Evolutionary conservation across 2,113 vertebrate genomes (phyloP).

Genomic region (Calidris pygmaea): DNA sequence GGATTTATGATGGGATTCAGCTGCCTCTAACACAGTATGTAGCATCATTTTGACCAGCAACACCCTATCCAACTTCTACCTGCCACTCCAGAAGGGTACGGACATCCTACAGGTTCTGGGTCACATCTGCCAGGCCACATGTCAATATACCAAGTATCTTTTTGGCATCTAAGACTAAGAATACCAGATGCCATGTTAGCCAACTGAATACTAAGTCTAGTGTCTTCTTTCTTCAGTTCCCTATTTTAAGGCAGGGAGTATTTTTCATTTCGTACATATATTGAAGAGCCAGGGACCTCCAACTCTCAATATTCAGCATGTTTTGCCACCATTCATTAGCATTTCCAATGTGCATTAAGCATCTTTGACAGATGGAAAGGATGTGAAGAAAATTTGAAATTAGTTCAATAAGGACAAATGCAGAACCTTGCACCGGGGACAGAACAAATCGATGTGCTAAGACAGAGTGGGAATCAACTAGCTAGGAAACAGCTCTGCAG

Average conservation of each 20-base stretch:
- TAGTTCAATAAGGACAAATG: not conserved
- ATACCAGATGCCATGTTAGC: not conserved
- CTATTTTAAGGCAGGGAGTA: not conserved
- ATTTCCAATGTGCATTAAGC: not conserved
- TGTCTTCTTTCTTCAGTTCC: not conserved
- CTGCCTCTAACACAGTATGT: not conserved
- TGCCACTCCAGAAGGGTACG: not conserved
- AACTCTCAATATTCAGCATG: not conserved
- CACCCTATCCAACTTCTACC: not conserved
- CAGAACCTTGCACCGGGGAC: not conserved
- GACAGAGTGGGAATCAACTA: not conserved
- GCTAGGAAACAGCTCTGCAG: not conserved
- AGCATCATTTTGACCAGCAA: not conserved
- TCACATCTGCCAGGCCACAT: accelerated
- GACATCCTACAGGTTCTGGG: not conserved
- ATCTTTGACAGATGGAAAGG: not conserved
- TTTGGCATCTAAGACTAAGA: not conserved
- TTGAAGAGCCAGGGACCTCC: not conserved
- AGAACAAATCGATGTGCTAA: not conserved
- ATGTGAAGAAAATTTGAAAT: not conserved
- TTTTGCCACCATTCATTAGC: not conserved
- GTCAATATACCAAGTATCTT: not conserved
- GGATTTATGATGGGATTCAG: not conserved
- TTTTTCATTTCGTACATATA: not conserved
- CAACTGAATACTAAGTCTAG: not conserved